Conservation (phyloP, 2,888 invertebrate species). For the Rhamphomyia laevipes region DNA sequence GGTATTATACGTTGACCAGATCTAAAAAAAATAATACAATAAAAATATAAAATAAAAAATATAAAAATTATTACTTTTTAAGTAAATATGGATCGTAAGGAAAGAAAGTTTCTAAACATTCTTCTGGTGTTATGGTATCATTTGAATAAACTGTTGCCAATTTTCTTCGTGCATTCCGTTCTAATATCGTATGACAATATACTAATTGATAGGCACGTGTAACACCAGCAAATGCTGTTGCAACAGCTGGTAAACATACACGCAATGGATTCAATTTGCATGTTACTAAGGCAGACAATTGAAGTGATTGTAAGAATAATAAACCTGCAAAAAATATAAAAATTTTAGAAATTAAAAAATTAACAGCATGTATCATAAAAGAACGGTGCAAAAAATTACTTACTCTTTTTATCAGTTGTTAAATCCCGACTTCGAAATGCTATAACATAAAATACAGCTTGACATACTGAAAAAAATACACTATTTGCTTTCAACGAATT, state of each 20-base stretch:
- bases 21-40: slow-evolving; percentile 17
- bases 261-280: slow-evolving; percentile 79
- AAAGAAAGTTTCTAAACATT: slow-evolving; percentile 58
- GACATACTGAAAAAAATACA: slow-evolving; percentile 86
- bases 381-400: slow-evolving; percentile 29
- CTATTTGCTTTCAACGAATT: slow-evolving; percentile 59
- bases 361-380: too few relatives aligned
- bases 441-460: slow-evolving; percentile 84
- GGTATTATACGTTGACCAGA: slow-evolving; percentile 37
- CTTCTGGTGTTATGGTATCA: slow-evolving; percentile 39
- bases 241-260: slow-evolving; percentile 65
- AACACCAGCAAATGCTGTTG: slow-evolving; percentile 68
- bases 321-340: slow-evolving; percentile 49
- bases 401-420: slow-evolving; percentile 63
- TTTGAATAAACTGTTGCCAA: slow-evolving; percentile 46
- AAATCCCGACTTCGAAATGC: slow-evolving; percentile 81
- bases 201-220: slow-evolving; percentile 77
- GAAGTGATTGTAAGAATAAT: slow-evolving; percentile 65
- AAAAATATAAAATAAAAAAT: neutral
- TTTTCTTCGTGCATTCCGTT: slow-evolving; percentile 60
- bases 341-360: slow-evolving; percentile 4
- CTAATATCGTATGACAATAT: slow-evolving; percentile 83
- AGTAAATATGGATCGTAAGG: slow-evolving; percentile 85
- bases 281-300: slow-evolving; percentile 75
- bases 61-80: slow-evolving; percentile 29